These are phyloP conservation scores for Grallaria varia DNA, from an alignment of 2,113 vertebrate species.

Conservation along the genomic window DNA sequence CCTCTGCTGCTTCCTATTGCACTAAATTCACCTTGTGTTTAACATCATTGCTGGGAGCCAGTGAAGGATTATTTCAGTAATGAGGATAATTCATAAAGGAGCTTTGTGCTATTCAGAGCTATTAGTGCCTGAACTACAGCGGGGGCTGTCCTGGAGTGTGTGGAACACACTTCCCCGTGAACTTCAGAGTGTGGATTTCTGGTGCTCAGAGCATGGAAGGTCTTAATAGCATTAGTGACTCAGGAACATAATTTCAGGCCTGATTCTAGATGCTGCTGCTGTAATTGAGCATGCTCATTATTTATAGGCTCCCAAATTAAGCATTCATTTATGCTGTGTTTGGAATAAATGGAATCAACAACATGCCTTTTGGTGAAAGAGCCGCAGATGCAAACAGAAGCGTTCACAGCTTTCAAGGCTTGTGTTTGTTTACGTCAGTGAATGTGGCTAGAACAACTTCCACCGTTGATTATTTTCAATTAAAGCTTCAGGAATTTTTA, in stretches of 20 bases:
- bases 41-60: neutral
- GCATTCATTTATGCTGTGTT: slow-evolving; percentile 71
- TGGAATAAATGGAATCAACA: slow-evolving; percentile 72
- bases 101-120: neutral
- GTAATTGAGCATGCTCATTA: slow-evolving; percentile 61
- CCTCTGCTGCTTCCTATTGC: neutral
- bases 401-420: slow-evolving; percentile 49
- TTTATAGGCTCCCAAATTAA: slow-evolving; percentile 68
- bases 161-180: neutral
- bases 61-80: neutral
- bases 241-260: neutral
- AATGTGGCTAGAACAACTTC: slow-evolving; percentile 43
- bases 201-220: neutral
- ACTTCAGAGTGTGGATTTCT: neutral
- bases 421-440: slow-evolving; percentile 64
- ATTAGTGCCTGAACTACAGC: neutral
- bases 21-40: neutral
- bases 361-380: slow-evolving; percentile 64
- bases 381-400: slow-evolving; percentile 62
- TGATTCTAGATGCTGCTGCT: slow-evolving; percentile 53
- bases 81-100: neutral
- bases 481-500: slow-evolving; percentile 54
- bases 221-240: slow-evolving; percentile 43
- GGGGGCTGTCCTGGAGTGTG: neutral
- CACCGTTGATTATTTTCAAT: slow-evolving; percentile 55